phyloP scores from a whole-genome alignment of 2,797 vertebrate species.

The Peromyscus melanophrys region DNA sequence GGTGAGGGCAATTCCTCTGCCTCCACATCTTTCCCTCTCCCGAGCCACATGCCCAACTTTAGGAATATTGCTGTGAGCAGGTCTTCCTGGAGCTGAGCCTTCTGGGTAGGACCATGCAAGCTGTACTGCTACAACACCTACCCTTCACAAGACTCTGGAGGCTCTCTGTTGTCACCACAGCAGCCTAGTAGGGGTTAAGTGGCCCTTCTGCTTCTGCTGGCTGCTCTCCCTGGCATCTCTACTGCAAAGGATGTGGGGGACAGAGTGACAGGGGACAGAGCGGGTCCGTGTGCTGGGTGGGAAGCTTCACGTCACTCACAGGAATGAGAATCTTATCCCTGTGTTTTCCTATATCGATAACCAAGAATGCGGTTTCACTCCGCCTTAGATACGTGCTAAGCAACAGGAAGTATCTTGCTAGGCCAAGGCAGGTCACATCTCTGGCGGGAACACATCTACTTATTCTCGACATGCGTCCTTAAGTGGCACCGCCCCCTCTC shows the following conservation, averaged over 20 bases:
- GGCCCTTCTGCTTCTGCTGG: not conserved
- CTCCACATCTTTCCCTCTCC: not conserved
- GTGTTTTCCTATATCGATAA: slow-evolving; percentile 61
- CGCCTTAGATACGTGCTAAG: not conserved
- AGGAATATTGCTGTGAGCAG: too few species aligned
- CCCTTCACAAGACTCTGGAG: not conserved
- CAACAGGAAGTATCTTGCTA: not conserved
- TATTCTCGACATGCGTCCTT: not conserved
- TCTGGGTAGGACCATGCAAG: rapidly evolving
- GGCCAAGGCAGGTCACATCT: not conserved
- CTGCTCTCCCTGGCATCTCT: not conserved
- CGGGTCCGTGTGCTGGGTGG: not conserved
- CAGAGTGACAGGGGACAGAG: not conserved
- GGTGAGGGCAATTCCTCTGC: not conserved
- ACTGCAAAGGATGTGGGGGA: not conserved
- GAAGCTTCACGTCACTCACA: not conserved
- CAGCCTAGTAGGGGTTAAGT: not conserved
- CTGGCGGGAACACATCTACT: not conserved
- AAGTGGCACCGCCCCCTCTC: not conserved
- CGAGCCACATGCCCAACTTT: not conserved
- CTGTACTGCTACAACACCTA: not conserved
- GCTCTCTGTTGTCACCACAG: rapidly evolving
- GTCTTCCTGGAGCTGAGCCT: not conserved
- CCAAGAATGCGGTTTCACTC: not conserved
- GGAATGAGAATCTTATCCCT: slow-evolving; percentile 51